Evolutionary conservation across 2,797 vertebrate species (phyloP).

Genomic region (Ceryle rudis): DNA sequence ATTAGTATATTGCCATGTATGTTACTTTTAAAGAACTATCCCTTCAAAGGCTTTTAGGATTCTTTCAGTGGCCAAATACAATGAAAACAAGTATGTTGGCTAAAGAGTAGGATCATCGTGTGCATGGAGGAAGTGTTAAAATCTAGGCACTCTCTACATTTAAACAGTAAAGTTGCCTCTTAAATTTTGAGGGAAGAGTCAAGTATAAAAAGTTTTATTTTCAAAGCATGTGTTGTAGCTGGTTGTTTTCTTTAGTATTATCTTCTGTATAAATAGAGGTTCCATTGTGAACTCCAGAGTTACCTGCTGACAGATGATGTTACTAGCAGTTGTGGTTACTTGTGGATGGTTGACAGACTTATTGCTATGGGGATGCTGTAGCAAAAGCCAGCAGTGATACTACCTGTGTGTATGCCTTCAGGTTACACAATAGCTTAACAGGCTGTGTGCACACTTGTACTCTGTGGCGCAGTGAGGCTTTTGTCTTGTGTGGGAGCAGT

Average conservation of each 20-base stretch:
- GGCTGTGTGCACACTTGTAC: not conserved
- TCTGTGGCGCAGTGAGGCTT: not conserved
- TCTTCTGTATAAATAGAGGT: not conserved
- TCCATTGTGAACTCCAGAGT: not conserved
- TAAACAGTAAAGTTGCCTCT: not conserved
- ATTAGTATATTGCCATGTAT: not conserved
- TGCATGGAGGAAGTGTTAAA: not conserved
- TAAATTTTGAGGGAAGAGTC: not conserved
- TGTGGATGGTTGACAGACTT: not conserved
- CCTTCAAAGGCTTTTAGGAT: not conserved
- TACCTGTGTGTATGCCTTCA: not conserved
- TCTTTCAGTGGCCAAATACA: not conserved
- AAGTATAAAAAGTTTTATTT: not conserved
- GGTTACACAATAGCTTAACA: not conserved
- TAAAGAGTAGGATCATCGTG: not conserved
- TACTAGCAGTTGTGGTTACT: not conserved
- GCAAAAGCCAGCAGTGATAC: not conserved
- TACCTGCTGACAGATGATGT: not conserved
- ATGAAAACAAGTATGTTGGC: not conserved
- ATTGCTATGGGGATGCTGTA: not conserved
- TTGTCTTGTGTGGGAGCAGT: not conserved
- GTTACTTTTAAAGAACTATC: not conserved
- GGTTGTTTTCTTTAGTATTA: not conserved
- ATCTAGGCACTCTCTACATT: not conserved
- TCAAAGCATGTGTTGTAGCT: not conserved